Evolutionary conservation across 2,888 invertebrate species (phyloP), one percentile per base, ranked within the genome.

Genomic region (Odontomyia ornata): DNA sequence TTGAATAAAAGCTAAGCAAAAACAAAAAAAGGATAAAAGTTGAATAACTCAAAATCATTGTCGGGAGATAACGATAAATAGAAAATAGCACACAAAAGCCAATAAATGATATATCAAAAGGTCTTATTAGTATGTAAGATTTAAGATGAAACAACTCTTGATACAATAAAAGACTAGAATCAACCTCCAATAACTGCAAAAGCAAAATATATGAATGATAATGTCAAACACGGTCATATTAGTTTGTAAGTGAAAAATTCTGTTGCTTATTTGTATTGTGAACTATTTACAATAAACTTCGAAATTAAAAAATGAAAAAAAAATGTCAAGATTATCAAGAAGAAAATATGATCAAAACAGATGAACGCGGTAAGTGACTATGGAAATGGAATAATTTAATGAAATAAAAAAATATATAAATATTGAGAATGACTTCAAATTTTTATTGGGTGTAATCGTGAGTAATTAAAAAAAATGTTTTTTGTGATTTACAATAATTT

Each of bases 191-290:
- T 52, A n/a, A n/a, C 15, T 43, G 7, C 43, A 52, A 15, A 52
- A 52, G 36, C 52, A 7, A 36, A 57, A 56, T 73, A 15, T 23
- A 28, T 47, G 18, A 75, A 47, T n/a, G n/a, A n/a, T n/a, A n/a
- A 62, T 47, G 75, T 52, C 65, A 75, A 64, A 64, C 64, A 75
- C 52, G 65, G 36, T 52, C 64, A 60, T 75, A 75, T 64, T 75
- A 75, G 75, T 75, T 64, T 46, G 25, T 75, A 75, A 75, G 75
- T 64, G 60, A n/a, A 43, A 60, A 60, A 73, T 73, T 73, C 57
- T 73, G 73, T 73, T 73, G 73, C 73, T 73, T 73, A 73, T 73
- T 60, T 73, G 73, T 73, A 73, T 73, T 73, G 73, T 73, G 73
- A 36, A 73, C 57, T 52, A 52, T 52, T 73, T 73, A 73, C 73